Evolutionary conservation across 2,888 invertebrate genomes (phyloP).

Genomic region (Ferdinandea cuprea): DNA sequence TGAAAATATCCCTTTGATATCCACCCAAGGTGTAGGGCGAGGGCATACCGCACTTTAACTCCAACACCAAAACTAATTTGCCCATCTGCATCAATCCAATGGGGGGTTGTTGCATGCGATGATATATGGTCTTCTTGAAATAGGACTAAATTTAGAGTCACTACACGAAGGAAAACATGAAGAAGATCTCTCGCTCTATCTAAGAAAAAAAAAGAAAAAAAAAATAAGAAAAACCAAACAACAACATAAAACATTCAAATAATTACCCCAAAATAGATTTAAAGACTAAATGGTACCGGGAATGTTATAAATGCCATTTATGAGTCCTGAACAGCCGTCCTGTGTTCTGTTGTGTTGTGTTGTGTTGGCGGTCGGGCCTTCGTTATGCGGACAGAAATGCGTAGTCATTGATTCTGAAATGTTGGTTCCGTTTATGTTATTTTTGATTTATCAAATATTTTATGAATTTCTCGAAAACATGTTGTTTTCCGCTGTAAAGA

Average conservation of each 20-base stretch:
- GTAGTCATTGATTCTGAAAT: slow-evolving; percentile 54
- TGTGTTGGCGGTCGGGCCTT: not conserved
- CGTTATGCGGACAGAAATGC: slow-evolving; percentile 13
- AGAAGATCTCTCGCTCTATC: not conserved
- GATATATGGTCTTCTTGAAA: slow-evolving; percentile 66
- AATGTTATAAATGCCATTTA: slow-evolving; percentile 40
- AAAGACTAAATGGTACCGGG: slow-evolving; percentile 23
- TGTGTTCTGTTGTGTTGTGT: no score
- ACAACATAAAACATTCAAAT: slow-evolving; percentile 62
- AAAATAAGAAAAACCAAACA: no score
- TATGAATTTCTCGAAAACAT: slow-evolving; percentile 21
- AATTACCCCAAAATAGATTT: slow-evolving; percentile 68
- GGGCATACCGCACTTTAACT: slow-evolving; percentile 12
- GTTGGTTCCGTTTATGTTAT: slow-evolving; percentile 19
- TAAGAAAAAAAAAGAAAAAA: no score
- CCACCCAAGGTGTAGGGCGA: slow-evolving; percentile 20
- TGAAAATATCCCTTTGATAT: slow-evolving; percentile 63
- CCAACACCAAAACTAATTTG: slow-evolving; percentile 52
- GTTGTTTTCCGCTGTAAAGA: slow-evolving; percentile 8
- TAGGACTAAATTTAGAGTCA: slow-evolving; percentile 56
- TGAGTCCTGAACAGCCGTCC: slow-evolving; percentile 16
- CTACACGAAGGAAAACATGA: slow-evolving; percentile 19
- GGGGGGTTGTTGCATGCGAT: slow-evolving; percentile 69
- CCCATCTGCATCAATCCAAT: slow-evolving; percentile 60
- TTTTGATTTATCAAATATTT: slow-evolving; percentile 33